These are phyloP conservation scores for Pseudonaja textilis DNA, from an alignment of 2,113 vertebrate genomes.

Conservation along the genomic window DNA sequence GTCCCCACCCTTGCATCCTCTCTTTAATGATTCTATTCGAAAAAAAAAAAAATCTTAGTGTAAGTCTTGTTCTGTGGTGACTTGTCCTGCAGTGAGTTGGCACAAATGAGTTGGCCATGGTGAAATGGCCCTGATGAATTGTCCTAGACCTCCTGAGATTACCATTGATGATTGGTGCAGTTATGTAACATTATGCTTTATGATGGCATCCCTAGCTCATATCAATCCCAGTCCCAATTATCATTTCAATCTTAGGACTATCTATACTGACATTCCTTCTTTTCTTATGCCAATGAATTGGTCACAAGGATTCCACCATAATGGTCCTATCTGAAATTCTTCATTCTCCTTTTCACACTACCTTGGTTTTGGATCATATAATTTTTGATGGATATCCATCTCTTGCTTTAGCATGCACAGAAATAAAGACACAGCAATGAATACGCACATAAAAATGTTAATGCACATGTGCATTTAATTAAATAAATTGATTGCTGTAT, in stretches of 20 bases:
- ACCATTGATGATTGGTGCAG: not conserved
- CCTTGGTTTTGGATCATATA: not conserved
- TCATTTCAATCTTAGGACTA: not conserved
- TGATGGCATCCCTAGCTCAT: not conserved
- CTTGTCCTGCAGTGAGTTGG: no score
- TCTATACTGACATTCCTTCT: not conserved
- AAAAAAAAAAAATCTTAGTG: no score
- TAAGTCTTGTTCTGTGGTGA: no score
- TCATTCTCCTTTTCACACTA: not conserved
- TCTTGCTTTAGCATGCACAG: not conserved
- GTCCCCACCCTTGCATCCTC: no score
- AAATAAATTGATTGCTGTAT: not conserved
- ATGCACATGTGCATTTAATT: no score
- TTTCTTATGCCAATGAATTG: not conserved
- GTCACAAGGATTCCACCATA: not conserved
- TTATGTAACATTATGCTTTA: not conserved
- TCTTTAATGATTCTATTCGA: no score
- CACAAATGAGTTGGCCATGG: no score
- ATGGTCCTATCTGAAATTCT: not conserved
- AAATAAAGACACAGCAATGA: not conserved
- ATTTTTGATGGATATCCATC: not conserved
- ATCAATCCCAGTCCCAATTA: not conserved
- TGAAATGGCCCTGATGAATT: no score
- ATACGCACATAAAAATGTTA: not conserved
- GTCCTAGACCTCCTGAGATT: not conserved